Evolutionary conservation across 2,797 vertebrate species (phyloP).

Genomic region (Tadarida brasiliensis): DNA sequence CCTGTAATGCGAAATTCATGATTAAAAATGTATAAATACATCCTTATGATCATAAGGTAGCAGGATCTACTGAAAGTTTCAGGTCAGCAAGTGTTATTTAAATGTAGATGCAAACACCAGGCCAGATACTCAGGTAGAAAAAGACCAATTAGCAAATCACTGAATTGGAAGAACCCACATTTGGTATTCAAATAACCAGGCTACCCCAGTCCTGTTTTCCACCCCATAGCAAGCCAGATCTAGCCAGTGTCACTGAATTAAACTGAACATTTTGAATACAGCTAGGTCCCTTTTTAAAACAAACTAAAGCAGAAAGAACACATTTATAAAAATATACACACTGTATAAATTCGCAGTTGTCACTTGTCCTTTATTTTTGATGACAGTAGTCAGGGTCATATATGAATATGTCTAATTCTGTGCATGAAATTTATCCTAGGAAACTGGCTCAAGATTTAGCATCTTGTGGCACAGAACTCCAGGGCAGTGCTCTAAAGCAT

Average conservation of each 20-base stretch:
- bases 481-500: background rate
- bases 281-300: background rate
- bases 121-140: background rate
- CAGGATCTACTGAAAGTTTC: background rate
- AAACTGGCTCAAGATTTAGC: background rate
- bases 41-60: background rate
- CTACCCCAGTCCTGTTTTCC: background rate
- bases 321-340: background rate
- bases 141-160: background rate
- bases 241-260: background rate
- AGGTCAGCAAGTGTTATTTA: background rate
- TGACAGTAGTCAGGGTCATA: background rate
- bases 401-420: background rate
- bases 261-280: background rate
- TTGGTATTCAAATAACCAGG: background rate
- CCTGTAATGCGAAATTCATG: background rate
- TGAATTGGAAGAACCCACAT: background rate
- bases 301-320: background rate
- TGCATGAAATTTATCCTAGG: background rate
- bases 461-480: background rate
- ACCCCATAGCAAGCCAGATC: background rate
- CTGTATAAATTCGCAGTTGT: background rate
- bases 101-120: background rate
- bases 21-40: background rate
- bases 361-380: background rate